Conservation (phyloP, 2,113 vertebrate species). For the Nesogale talazaci region DNA sequence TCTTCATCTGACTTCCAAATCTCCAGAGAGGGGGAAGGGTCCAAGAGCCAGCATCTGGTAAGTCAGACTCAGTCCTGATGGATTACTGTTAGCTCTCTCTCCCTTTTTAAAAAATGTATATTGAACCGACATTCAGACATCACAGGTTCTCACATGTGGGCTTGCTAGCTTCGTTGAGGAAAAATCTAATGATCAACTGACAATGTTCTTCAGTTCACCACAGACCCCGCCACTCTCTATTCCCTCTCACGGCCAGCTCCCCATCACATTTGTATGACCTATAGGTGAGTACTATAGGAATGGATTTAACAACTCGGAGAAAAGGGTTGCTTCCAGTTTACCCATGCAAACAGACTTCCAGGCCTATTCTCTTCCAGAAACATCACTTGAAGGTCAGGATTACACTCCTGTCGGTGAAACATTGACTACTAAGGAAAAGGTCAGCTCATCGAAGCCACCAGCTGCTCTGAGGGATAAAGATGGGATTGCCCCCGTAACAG, state of each 20-base stretch:
- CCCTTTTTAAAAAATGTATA: no score
- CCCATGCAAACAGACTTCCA: neutral
- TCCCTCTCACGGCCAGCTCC: neutral
- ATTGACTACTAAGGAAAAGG: neutral
- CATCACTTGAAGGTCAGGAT: neutral
- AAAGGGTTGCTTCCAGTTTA: neutral
- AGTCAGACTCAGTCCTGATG: neutral
- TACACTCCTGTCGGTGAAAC: neutral
- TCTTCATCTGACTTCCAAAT: conserved; percentile 19
- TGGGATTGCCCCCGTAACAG: no score
- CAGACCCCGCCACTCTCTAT: neutral
- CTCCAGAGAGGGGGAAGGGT: conserved; percentile 2
- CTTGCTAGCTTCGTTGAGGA: conserved; percentile 11
- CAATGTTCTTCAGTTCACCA: neutral
- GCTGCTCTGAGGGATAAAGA: no score
- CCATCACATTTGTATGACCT: neutral
- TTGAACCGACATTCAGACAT: conserved; percentile 44
- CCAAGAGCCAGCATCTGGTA: neutral
- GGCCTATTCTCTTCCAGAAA: conserved; percentile 25
- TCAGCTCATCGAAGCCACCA: neutral
- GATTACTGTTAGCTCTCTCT: neutral
- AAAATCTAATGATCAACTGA: conserved; percentile 11
- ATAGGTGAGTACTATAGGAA: neutral
- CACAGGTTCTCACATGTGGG: neutral
- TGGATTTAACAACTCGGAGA: neutral